These are phyloP conservation scores for Ecliptopera silaceata DNA, from an alignment of 2,888 invertebrate species.

Conservation along the genomic window DNA sequence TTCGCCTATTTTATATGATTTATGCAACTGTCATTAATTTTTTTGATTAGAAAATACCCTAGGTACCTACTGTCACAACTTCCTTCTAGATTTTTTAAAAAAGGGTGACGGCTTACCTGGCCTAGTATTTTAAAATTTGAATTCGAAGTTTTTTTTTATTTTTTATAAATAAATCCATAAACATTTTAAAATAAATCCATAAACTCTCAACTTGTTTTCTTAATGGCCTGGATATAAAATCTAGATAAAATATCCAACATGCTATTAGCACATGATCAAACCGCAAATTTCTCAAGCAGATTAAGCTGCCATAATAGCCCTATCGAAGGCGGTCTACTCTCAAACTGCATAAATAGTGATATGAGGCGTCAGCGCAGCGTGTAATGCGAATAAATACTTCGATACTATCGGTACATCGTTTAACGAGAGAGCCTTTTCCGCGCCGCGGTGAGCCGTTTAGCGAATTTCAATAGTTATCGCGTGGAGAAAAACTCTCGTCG, in stretches of 20 bases:
- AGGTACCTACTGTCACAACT: no score
- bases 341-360: constrained; percentile 70
- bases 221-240: neutral
- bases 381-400: constrained; percentile 76
- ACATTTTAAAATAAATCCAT: no score
- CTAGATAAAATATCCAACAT: constrained; percentile 6
- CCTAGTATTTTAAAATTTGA: no score
- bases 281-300: constrained; percentile 26
- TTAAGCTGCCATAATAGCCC: constrained; percentile 22
- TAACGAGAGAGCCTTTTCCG: constrained; percentile 82
- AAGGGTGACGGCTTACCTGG: no score
- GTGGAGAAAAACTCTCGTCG: constrained; percentile 77
- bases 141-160: no score
- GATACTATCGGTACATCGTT: constrained; percentile 79
- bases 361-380: constrained; percentile 63
- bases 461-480: constrained; percentile 83
- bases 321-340: constrained; percentile 28
- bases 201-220: no score
- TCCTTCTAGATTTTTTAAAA: no score
- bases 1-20: no score
- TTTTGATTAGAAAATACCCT: no score
- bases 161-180: no score
- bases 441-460: constrained; percentile 81
- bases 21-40: no score
- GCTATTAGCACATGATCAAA: constrained; percentile 28